phyloP scores from a whole-genome alignment of 1,140 invertebrate species.

The Megathymus violae region DNA sequence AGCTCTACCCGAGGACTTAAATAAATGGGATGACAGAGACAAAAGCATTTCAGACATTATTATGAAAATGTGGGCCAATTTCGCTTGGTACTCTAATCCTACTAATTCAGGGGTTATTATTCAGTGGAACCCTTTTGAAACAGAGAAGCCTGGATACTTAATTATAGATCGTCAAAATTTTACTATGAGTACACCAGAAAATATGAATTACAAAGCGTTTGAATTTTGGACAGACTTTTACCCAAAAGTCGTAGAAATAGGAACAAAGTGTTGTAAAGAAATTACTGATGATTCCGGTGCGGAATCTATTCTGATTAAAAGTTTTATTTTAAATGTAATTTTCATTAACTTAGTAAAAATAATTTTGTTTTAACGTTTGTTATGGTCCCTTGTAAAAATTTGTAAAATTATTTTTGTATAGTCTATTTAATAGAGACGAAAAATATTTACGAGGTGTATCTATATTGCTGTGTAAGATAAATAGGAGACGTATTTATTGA shows the following conservation, averaged over 20 bases:
- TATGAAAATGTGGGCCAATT: constrained; percentile 91
- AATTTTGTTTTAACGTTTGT: constrained; percentile 51
- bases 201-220: constrained; percentile 89
- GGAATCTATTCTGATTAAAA: constrained; percentile 42
- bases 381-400: constrained; percentile 38
- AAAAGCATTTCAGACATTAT: constrained; percentile 90
- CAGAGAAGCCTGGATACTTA: constrained; percentile 86
- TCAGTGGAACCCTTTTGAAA: constrained; percentile 88
- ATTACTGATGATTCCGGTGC: constrained; percentile 71
- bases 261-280: constrained; percentile 88
- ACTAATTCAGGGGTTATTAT: constrained; percentile 86
- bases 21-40: constrained; percentile 89
- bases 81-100: constrained; percentile 88
- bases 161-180: constrained; percentile 89
- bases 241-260: constrained; percentile 87
- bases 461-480: constrained; percentile 13
- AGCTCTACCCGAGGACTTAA: constrained; percentile 77
- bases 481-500: constrained; percentile 9
- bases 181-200: constrained; percentile 87
- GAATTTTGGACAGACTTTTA: constrained; percentile 93
- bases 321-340: constrained; percentile 51
- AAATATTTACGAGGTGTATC: constrained; percentile 52
- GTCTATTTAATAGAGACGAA: constrained; percentile 57
- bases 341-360: constrained; percentile 52
- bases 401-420: constrained; percentile 75